Percentiles rank a stretch among this genome's conserved stretches.
Conservation (phyloP, 2,797 vertebrate genomes). For the Borostomias antarcticus region DNA sequence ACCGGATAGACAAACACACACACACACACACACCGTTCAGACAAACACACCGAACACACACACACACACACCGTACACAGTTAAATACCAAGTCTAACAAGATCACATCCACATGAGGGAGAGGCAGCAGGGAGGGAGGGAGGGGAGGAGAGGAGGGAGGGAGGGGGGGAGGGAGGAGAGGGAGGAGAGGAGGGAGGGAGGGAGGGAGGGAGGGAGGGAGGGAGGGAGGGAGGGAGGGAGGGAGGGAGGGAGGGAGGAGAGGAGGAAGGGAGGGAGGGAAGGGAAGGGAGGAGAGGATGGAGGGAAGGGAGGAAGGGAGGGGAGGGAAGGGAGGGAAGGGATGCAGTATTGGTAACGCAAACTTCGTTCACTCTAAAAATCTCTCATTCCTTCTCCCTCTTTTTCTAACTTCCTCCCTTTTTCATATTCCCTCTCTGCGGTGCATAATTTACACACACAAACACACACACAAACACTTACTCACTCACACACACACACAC, state of each 20-base stretch:
- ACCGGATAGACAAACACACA: background rate
- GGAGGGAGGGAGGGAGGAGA: conserved; percentile 53
- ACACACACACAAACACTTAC: background rate
- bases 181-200: background rate
- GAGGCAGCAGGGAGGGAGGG: background rate
- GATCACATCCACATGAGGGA: conserved; percentile 51
- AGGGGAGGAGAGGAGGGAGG: conserved; percentile 44
- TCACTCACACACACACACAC: conserved; percentile 9
- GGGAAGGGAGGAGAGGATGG: background rate
- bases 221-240: conserved; percentile 28
- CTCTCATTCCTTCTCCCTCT: conserved; percentile 25
- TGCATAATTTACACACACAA: conserved; percentile 34
- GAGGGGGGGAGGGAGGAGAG: conserved; percentile 10
- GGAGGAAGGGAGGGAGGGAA: conserved; percentile 21
- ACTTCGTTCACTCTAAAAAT: conserved; percentile 63
- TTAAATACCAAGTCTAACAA: conserved; percentile 51
- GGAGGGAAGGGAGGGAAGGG: conserved; percentile 18
- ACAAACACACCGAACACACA: background rate
- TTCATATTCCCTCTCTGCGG: conserved; percentile 7
- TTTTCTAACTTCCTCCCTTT: background rate
- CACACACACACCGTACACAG: background rate
- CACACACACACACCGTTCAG: background rate
- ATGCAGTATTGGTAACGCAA: conserved; percentile 48
- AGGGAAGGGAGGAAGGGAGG: background rate
- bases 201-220: conserved; percentile 2